Base-by-base conservation (phyloP, 2,888 invertebrate genomes). In the Herminia tarsipennalis region DNA sequence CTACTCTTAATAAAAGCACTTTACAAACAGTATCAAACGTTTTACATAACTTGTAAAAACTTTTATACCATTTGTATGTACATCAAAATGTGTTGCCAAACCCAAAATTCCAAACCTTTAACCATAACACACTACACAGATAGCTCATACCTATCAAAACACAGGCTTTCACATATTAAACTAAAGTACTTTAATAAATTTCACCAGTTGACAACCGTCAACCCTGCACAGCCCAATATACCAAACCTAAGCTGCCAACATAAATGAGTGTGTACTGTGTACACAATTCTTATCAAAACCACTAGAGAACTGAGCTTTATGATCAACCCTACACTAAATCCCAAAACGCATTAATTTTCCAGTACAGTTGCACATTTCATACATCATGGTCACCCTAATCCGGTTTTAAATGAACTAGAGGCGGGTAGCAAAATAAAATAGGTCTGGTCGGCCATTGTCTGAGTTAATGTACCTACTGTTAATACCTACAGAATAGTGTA, bases 381-480 rank as follows among this genome's bases (percentile, higher is more conserved):
- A 64, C 51, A 61, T 64, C 66, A 65, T 65, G 62, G 61, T 55
- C 52, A 48, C 52, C 49, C 41, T 56, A 62, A 37, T 52, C 46
- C 36, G 50, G 57, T 65, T 65, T 66, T 65, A 67, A 75, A 76
- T 72, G 65, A 69, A 74, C 50, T 70, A 66, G 58, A 67, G 46
- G 43, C 56, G 60, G 54, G 46, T 40, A 36, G 49, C 49, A 63
- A 56, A 69, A 67, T 61, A 73, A 72, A 75, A 70, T 61, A 65
- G 58, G 62, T 62, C 53, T 58, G 59, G 60, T 49, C 40, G 45
- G 60, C 66, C 45, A 73, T 74, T 76, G 73, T 73, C 55, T 56
- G 43, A 33, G 56, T 66, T 71, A 74, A 72, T 68, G 63, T 59
- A 58, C 58, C 25, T 10, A 16, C 25, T 70, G 57, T 57, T 66